A percentile compares a stretch with the other conserved stretches of the same genome.
Evolutionary conservation across 2,797 vertebrate genomes (phyloP).

Genomic region (Scarus forsteni): DNA sequence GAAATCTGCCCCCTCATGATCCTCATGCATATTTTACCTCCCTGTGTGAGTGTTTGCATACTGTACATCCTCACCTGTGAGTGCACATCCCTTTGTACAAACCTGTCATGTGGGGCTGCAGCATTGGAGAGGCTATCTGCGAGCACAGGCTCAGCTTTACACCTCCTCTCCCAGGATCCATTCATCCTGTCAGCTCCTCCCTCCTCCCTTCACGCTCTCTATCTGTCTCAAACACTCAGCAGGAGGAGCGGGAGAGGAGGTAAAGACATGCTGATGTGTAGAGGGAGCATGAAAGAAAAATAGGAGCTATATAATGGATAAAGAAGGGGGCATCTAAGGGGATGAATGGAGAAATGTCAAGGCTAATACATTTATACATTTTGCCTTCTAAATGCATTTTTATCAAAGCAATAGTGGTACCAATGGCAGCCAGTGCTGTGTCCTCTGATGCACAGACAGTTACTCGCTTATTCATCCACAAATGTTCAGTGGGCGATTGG

Average conservation of each 20-base stretch:
- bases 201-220: constrained; percentile 33
- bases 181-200: constrained; percentile 39
- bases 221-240: constrained; percentile 52
- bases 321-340: constrained; percentile 28
- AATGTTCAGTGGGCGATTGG: constrained; percentile 11
- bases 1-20: background rate
- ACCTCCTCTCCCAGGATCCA: constrained; percentile 45
- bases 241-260: constrained; percentile 21
- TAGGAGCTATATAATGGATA: background rate
- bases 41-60: background rate
- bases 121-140: constrained; percentile 44
- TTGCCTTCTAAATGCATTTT: constrained; percentile 7
- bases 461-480: constrained; percentile 6
- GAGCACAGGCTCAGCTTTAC: constrained; percentile 43
- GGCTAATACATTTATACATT: constrained; percentile 41
- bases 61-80: constrained; percentile 5
- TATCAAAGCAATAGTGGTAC: constrained; percentile 13
- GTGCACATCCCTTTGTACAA: constrained; percentile 8
- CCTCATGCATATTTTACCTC: background rate
- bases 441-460: constrained; percentile 8
- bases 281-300: constrained; percentile 21
- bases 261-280: constrained; percentile 25
- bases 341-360: constrained; percentile 27
- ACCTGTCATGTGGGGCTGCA: constrained; percentile 25
- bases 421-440: background rate